phyloP scores from a whole-genome alignment of 2,113 vertebrate species.

The Stictonetta naevosa region DNA sequence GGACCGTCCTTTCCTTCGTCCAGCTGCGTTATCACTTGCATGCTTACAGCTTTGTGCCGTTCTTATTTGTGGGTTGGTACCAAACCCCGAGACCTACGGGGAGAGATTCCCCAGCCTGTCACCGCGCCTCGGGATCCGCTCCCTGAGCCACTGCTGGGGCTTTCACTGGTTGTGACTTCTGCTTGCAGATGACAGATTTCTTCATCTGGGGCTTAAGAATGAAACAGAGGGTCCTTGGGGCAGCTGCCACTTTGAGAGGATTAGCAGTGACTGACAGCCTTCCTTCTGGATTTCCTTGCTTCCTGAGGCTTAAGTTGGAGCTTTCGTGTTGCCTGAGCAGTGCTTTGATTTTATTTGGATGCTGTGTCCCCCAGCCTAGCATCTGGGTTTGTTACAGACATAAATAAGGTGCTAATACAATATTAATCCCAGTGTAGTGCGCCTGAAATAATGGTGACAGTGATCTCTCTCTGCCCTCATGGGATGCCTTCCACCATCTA shows the following conservation, averaged over 20 bases:
- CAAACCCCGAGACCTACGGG: not conserved
- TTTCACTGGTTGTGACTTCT: not conserved
- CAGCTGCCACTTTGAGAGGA: fast-evolving
- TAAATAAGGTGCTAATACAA: not conserved
- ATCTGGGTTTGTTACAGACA: not conserved
- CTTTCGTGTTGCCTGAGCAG: fast-evolving
- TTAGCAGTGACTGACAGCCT: not conserved
- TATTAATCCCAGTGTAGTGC: fast-evolving
- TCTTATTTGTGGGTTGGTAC: fast-evolving
- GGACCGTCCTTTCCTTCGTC: not conserved
- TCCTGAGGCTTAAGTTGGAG: not conserved
- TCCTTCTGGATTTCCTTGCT: no score
- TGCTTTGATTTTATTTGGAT: not conserved
- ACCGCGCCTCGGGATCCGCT: fast-evolving
- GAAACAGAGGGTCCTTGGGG: fast-evolving
- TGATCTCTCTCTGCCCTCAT: not conserved
- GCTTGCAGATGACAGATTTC: not conserved
- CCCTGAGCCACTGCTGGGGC: fast-evolving
- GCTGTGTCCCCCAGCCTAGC: not conserved
- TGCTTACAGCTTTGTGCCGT: not conserved
- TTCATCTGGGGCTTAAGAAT: fast-evolving
- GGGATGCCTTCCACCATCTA: not conserved
- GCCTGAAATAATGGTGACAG: fast-evolving
- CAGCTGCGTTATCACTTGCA: fast-evolving
- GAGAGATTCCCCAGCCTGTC: not conserved